A percentile compares a stretch with the other conserved stretches of the same genome.
Evolutionary conservation across 2,888 invertebrate species (phyloP).

Genomic region (Plagodis pulveraria): DNA sequence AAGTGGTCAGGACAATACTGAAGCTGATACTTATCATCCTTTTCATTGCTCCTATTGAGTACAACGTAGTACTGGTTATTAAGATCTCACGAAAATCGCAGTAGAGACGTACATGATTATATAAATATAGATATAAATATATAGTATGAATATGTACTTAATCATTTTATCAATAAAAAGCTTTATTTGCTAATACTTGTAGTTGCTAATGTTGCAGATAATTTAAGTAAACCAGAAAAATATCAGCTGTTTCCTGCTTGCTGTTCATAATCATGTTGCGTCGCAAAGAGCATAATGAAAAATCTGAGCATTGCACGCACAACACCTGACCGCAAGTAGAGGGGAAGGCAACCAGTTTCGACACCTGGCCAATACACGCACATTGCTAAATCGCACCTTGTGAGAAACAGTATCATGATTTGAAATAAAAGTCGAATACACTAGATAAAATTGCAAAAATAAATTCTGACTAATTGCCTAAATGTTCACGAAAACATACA

Average conservation of each 20-base stretch:
- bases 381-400: conserved; percentile 50
- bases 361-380: conserved; percentile 62
- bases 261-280: conserved; percentile 27
- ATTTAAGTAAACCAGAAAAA: conserved; percentile 4
- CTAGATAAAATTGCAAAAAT: not conserved
- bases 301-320: conserved; percentile 57
- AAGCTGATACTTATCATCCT: conserved; percentile 40
- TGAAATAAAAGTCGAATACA: not conserved
- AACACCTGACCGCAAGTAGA: conserved; percentile 61
- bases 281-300: conserved; percentile 38
- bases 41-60: conserved; percentile 26
- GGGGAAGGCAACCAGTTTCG: conserved; percentile 70
- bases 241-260: conserved; percentile 44
- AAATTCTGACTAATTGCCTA: too few relatives aligned
- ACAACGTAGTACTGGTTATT: not conserved
- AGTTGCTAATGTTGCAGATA: not conserved
- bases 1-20: conserved; percentile 36
- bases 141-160: too few relatives aligned
- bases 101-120: too few relatives aligned
- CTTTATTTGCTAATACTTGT: too few relatives aligned
- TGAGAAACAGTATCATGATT: conserved; percentile 12
- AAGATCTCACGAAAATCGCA: too few relatives aligned
- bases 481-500: too few relatives aligned
- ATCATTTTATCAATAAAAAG: too few relatives aligned
- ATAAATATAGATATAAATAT: too few relatives aligned